phyloP scores from a whole-genome alignment of 2,888 invertebrate genomes.

The Chalcis sispes region DNA sequence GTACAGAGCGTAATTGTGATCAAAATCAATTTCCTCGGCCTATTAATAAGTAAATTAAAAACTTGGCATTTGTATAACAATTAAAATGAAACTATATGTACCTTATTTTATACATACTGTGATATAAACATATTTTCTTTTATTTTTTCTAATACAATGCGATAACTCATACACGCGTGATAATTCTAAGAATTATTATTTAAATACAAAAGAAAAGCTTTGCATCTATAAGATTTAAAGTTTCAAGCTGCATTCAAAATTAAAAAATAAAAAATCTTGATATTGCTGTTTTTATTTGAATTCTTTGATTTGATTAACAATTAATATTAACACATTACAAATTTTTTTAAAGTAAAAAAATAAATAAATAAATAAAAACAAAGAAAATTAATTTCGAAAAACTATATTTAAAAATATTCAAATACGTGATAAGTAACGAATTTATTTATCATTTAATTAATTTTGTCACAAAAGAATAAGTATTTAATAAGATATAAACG shows the following conservation, averaged over 20 bases:
- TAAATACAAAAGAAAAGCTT: conserved; percentile 31
- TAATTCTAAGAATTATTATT: conserved; percentile 39
- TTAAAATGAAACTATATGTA: conserved; percentile 11
- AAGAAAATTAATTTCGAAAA: too few relatives aligned
- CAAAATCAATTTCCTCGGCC: conserved; percentile 18
- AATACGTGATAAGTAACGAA: too few relatives aligned
- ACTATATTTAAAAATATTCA: too few relatives aligned
- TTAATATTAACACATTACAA: too few relatives aligned
- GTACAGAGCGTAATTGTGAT: neutral
- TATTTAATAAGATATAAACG: too few relatives aligned
- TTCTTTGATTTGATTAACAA: too few relatives aligned
- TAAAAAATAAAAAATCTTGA: neutral
- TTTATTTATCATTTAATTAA: too few relatives aligned
- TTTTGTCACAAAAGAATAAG: too few relatives aligned
- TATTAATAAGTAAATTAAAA: conserved; percentile 22
- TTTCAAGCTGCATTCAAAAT: conserved; percentile 34
- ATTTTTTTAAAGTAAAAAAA: too few relatives aligned
- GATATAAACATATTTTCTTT: conserved; percentile 34
- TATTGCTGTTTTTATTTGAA: too few relatives aligned
- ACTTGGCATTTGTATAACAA: conserved; percentile 3
- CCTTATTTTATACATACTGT: conserved; percentile 28
- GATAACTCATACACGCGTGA: conserved; percentile 38
- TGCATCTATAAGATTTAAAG: conserved; percentile 36
- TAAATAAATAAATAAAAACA: too few relatives aligned
- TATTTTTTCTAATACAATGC: conserved; percentile 38